Conservation (phyloP, 2,797 vertebrate genomes). For the Paguma larvata region DNA sequence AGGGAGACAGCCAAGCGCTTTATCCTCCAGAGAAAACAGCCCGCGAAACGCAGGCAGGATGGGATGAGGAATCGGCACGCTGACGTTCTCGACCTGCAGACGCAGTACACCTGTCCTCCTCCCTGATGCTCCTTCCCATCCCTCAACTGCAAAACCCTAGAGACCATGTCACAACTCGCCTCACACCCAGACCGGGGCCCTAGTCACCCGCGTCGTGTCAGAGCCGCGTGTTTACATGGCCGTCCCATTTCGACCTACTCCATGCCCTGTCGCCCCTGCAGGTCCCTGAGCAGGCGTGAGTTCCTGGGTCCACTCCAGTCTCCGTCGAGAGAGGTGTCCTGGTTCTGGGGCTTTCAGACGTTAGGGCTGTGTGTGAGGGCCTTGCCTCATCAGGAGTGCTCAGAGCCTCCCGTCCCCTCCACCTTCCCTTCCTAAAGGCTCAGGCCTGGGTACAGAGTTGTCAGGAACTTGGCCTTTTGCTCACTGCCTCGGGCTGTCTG, state of each 20-base stretch:
- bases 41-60: background rate
- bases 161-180: background rate
- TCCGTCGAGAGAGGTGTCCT: background rate
- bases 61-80: background rate
- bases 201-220: fast-evolving
- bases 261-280: background rate
- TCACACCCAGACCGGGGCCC: background rate
- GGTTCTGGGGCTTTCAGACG: background rate
- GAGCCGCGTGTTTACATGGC: fast-evolving
- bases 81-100: background rate
- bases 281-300: background rate
- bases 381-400: background rate
- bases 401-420: background rate
- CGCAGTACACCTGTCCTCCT: background rate
- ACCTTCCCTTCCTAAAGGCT: background rate
- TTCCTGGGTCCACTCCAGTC: background rate
- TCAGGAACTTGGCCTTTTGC: background rate
- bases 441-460: fast-evolving
- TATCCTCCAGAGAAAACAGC: background rate
- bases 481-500: background rate
- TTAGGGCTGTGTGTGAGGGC: background rate
- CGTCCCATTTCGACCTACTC: too few species aligned
- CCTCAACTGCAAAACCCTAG: fast-evolving
- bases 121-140: background rate
- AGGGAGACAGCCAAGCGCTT: background rate